Percentiles rank a stretch among this genome's conserved stretches.
Evolutionary conservation across 2,113 vertebrate species (phyloP).

Genomic region (Cheirogaleus medius): DNA sequence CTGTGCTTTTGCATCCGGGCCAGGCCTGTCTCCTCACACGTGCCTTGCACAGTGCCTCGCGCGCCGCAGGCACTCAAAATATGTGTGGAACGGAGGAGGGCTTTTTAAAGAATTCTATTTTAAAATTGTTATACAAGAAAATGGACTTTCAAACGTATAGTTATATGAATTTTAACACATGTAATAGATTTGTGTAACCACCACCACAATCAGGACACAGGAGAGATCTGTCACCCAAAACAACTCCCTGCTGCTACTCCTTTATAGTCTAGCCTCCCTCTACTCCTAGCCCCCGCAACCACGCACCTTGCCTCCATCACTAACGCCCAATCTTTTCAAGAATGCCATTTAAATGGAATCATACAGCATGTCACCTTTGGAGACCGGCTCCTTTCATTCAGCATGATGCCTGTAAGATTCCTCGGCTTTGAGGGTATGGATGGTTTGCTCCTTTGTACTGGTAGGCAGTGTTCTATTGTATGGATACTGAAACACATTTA

Average conservation of each 20-base stretch:
- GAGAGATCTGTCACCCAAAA: neutral
- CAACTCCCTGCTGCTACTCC: neutral
- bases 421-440: fast-evolving
- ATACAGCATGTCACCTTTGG: fast-evolving
- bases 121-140: neutral
- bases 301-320: neutral
- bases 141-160: neutral
- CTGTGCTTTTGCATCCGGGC: too few relatives aligned
- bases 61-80: neutral
- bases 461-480: neutral
- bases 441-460: neutral
- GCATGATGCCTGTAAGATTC: neutral
- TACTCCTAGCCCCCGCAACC: neutral
- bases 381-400: neutral
- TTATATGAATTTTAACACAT: neutral
- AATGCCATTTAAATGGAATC: neutral
- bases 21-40: neutral
- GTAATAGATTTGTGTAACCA: neutral
- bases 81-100: neutral
- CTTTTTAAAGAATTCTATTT: neutral
- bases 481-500: neutral
- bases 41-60: neutral
- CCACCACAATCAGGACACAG: neutral
- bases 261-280: neutral
- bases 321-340: neutral